phyloP scores from a whole-genome alignment of 2,797 vertebrate species.

The Galago senegalensis region DNA sequence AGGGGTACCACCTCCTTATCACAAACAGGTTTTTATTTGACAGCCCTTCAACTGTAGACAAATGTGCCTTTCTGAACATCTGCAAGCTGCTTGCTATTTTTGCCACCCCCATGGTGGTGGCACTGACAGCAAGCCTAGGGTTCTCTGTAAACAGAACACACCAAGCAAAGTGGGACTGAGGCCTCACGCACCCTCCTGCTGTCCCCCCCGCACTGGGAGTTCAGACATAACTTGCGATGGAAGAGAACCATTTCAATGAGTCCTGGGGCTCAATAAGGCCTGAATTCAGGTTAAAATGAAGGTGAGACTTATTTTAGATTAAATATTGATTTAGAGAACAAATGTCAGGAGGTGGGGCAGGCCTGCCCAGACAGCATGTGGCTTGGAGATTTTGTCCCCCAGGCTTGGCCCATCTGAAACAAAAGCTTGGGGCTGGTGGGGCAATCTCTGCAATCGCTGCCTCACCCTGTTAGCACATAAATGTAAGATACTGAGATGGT shows the following conservation, averaged over 20 bases:
- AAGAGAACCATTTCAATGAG: neutral
- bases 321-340: conserved; percentile 7
- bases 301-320: conserved; percentile 49
- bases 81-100: neutral
- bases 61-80: conserved; percentile 51
- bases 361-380: neutral
- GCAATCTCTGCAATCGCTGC: fast-evolving
- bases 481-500: fast-evolving
- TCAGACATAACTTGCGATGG: neutral
- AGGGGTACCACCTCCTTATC: conserved; percentile 69
- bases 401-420: neutral
- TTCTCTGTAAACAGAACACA: neutral
- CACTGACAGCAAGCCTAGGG: fast-evolving
- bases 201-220: neutral
- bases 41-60: conserved; percentile 17
- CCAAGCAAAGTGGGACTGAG: neutral
- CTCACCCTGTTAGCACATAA: fast-evolving
- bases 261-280: neutral
- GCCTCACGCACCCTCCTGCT: fast-evolving
- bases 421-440: no score
- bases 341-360: neutral
- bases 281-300: conserved; percentile 31
- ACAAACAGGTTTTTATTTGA: conserved; percentile 41
- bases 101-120: neutral
- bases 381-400: neutral